Conservation (phyloP, 2,888 invertebrate species). For the Alloplasta piceator region DNA sequence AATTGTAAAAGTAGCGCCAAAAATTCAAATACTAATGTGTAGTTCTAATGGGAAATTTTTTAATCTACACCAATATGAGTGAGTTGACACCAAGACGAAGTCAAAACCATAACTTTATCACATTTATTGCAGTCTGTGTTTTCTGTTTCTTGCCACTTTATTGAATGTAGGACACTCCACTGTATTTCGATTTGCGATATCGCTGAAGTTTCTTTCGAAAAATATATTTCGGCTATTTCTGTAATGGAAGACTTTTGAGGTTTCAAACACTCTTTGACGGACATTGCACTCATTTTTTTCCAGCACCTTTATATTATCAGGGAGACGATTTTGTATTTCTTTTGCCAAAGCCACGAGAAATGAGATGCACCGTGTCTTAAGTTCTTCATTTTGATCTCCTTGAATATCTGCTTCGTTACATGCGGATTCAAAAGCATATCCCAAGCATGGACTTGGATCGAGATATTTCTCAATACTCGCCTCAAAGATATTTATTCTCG, state of each 20-base stretch:
- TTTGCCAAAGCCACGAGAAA: background rate
- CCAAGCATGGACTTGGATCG: background rate
- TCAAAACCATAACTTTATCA: background rate
- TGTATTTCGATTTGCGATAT: constrained; percentile 1
- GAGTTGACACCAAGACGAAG: background rate
- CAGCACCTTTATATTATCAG: background rate
- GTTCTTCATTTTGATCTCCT: background rate
- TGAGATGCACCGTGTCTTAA: background rate
- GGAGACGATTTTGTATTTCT: constrained; percentile 10
- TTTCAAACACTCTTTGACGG: background rate
- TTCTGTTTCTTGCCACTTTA: constrained; percentile 21
- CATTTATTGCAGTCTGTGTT: constrained; percentile 4
- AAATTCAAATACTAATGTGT: background rate
- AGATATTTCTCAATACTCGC: background rate
- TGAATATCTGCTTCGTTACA: background rate
- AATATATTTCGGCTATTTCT: background rate
- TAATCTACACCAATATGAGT: too few relatives aligned
- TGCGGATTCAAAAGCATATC: constrained; percentile 11
- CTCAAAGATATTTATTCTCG: constrained; percentile 1
- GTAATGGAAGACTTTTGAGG: constrained; percentile 2
- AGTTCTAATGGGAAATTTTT: too few relatives aligned
- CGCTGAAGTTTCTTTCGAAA: background rate
- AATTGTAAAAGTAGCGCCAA: background rate
- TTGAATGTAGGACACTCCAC: constrained; percentile 1
- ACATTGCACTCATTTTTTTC: constrained; percentile 11